Conservation (phyloP, 2,113 vertebrate species). For the Rostratula benghalensis region DNA sequence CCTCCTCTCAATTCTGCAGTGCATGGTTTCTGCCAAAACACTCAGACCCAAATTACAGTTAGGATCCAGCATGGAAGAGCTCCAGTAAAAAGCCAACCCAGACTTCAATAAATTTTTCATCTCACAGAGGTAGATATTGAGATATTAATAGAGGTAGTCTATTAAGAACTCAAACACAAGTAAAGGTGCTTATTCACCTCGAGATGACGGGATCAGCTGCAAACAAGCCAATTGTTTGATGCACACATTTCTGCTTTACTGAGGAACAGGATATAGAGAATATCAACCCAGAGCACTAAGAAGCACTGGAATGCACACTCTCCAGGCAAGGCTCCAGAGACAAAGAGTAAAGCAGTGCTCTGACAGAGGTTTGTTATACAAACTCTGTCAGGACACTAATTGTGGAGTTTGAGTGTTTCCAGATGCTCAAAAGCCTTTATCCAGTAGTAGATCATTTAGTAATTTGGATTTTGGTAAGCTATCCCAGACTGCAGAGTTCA, state of each 20-base stretch:
- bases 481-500: not conserved
- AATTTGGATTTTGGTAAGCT: not conserved
- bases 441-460: not conserved
- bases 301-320: not conserved
- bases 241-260: not conserved
- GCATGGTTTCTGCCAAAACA: accelerated
- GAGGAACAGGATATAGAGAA: not conserved
- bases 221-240: not conserved
- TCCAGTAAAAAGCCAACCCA: not conserved
- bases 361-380: not conserved
- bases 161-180: not conserved
- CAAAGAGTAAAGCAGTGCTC: not conserved
- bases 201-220: not conserved
- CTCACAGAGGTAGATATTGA: not conserved
- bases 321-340: not conserved
- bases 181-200: not conserved
- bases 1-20: not conserved
- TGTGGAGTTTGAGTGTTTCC: conserved; percentile 21
- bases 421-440: conserved; percentile 29
- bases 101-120: not conserved
- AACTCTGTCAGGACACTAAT: not conserved
- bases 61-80: not conserved
- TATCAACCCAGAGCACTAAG: not conserved
- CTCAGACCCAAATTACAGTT: not conserved
- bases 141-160: too few species aligned